phyloP scores from a whole-genome alignment of 2,888 invertebrate genomes.

The Nebria brevicollis region DNA sequence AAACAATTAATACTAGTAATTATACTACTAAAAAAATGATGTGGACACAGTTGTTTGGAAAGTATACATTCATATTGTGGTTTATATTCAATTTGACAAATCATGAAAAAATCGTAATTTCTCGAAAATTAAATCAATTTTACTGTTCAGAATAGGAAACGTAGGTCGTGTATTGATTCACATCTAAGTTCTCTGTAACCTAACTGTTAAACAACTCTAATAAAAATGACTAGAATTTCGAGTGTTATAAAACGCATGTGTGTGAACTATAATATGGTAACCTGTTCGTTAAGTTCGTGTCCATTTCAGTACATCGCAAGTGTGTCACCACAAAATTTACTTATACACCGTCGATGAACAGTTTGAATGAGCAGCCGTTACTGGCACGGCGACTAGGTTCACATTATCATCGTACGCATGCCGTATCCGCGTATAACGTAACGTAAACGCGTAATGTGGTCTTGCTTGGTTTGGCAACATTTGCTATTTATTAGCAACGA shows the following conservation, averaged over 20 bases:
- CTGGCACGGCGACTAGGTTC: background rate
- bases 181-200: no score
- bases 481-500: constrained; percentile 1
- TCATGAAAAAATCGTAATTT: no score
- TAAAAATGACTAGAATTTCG: background rate
- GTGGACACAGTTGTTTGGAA: no score
- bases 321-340: background rate
- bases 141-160: no score
- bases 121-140: no score
- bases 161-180: no score
- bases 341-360: background rate
- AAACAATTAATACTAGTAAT: no score
- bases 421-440: background rate
- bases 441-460: background rate
- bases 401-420: background rate
- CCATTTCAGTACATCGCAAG: background rate
- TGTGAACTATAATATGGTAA: background rate
- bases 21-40: no score
- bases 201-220: background rate
- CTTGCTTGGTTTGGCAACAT: background rate
- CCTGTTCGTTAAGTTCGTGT: background rate
- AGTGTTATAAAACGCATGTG: background rate
- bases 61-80: no score
- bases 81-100: no score
- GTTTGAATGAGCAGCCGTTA: background rate